A percentile compares a stretch with the other conserved stretches of the same genome.
Conservation (phyloP, 2,888 invertebrate genomes). For the Caenorhabditis japonica region DNA sequence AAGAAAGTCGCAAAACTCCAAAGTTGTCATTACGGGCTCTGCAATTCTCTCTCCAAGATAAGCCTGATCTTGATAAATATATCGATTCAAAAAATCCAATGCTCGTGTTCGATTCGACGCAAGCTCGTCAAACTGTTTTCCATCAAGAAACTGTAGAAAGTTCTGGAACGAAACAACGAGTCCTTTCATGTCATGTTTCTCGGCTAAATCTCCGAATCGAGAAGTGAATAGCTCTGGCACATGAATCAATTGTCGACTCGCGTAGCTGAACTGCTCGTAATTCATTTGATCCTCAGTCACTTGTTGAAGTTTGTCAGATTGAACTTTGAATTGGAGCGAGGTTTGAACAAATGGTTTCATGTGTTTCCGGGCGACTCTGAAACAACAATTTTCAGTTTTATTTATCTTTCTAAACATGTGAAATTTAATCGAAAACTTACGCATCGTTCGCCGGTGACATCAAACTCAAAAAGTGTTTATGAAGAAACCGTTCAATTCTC, state of each 20-base stretch:
- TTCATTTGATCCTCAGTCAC: slow-evolving; percentile 73
- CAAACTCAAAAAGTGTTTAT: slow-evolving; percentile 72
- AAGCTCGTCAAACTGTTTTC: slow-evolving; percentile 65
- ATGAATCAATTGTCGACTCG: slow-evolving; percentile 63
- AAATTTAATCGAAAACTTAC: no score
- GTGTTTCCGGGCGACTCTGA: slow-evolving; percentile 73
- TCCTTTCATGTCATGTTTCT: slow-evolving; percentile 39
- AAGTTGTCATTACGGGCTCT: slow-evolving; percentile 64
- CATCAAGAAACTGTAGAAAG: slow-evolving; percentile 65
- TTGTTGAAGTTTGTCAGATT: slow-evolving; percentile 72
- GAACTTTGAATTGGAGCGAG: slow-evolving; percentile 74
- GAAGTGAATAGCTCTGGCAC: slow-evolving; percentile 58
- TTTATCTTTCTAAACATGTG: no score
- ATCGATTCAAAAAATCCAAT: slow-evolving; percentile 67
- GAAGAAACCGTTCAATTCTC: slow-evolving; percentile 71
- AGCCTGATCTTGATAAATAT: slow-evolving; percentile 65
- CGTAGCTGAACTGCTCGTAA: slow-evolving; percentile 61
- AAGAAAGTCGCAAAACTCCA: slow-evolving; percentile 76
- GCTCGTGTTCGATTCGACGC: slow-evolving; percentile 59
- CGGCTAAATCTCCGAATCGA: slow-evolving; percentile 49
- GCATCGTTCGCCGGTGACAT: slow-evolving; percentile 59
- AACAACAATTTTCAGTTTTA: no score
- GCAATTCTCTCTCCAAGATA: slow-evolving; percentile 53
- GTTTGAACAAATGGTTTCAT: slow-evolving; percentile 77
- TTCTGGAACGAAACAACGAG: slow-evolving; percentile 65